phyloP scores from a whole-genome alignment of 2,113 vertebrate genomes.

The Clupea harengus region DNA sequence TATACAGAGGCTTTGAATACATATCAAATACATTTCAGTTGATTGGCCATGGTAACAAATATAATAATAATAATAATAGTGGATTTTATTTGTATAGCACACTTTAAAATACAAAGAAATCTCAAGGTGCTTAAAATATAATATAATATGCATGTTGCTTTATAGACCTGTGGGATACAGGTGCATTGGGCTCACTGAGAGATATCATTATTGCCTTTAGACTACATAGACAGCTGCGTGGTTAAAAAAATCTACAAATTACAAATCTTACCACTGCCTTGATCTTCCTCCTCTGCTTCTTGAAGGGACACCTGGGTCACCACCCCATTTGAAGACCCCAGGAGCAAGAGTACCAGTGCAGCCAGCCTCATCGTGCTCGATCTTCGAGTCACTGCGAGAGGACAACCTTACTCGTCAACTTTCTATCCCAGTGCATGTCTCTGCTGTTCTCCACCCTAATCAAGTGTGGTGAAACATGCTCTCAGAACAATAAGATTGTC shows the following conservation, averaged over 20 bases:
- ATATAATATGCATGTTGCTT: no score
- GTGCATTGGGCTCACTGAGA: no score
- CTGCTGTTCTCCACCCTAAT: conserved; percentile 16
- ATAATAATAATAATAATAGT: no score
- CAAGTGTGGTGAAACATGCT: neutral
- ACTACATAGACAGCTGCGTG: neutral
- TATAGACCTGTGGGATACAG: no score
- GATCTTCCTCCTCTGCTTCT: conserved; percentile 43
- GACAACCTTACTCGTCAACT: neutral
- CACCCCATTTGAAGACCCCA: conserved; percentile 47
- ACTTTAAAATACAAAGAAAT: no score
- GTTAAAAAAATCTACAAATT: neutral
- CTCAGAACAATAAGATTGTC: neutral
- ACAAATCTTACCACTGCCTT: conserved; percentile 64
- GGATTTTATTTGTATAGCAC: no score
- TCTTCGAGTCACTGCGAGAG: neutral
- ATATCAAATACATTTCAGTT: no score
- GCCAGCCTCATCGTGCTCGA: conserved; percentile 35
- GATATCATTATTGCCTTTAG: neutral
- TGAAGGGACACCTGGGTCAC: conserved; percentile 51
- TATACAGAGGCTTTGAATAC: neutral
- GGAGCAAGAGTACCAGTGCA: conserved; percentile 49
- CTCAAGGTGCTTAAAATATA: no score
- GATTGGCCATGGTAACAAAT: no score
- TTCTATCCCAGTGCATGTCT: neutral